A percentile compares a stretch with the other conserved stretches of the same genome.
Conservation (phyloP, 35 echinoderm and acorn worm species). For the Diadema setosum region DNA sequence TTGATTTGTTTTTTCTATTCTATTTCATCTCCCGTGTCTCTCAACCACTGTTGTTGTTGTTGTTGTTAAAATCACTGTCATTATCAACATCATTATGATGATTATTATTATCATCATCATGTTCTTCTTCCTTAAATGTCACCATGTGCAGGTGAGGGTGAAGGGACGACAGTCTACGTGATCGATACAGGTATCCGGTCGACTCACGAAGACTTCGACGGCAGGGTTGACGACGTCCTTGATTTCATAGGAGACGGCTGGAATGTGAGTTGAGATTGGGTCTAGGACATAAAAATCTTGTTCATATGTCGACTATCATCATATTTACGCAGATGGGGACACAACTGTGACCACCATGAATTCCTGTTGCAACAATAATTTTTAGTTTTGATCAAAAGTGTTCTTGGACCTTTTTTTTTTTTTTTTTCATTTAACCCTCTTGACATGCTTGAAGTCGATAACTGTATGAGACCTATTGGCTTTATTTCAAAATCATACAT, state of each 20-base stretch:
- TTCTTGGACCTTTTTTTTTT: background rate
- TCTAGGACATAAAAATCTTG: too few species aligned
- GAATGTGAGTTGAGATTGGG: background rate
- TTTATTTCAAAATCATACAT: too few species aligned
- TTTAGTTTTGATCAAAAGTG: background rate
- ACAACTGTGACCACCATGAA: background rate
- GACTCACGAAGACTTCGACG: constrained; percentile 4
- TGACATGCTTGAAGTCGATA: too few species aligned
- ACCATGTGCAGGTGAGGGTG: background rate
- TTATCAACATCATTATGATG: too few species aligned
- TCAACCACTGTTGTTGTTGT: too few species aligned
- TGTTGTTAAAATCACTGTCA: too few species aligned
- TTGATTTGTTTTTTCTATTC: too few species aligned
- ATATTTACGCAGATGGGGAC: background rate
- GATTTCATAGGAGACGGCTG: background rate
- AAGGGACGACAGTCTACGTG: constrained; percentile 4
- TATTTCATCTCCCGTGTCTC: too few species aligned
- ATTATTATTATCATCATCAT: too few species aligned
- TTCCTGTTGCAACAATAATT: background rate
- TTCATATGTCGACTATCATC: too few species aligned
- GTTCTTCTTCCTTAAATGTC: too few species aligned
- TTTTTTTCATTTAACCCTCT: background rate
- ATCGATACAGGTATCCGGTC: background rate
- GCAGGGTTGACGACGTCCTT: background rate
- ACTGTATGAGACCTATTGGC: too few species aligned